A percentile compares a stretch with the other conserved stretches of the same genome.
phyloP scores from a whole-genome alignment of 2,888 invertebrate species.

The Trissoscelio sp. region DNA sequence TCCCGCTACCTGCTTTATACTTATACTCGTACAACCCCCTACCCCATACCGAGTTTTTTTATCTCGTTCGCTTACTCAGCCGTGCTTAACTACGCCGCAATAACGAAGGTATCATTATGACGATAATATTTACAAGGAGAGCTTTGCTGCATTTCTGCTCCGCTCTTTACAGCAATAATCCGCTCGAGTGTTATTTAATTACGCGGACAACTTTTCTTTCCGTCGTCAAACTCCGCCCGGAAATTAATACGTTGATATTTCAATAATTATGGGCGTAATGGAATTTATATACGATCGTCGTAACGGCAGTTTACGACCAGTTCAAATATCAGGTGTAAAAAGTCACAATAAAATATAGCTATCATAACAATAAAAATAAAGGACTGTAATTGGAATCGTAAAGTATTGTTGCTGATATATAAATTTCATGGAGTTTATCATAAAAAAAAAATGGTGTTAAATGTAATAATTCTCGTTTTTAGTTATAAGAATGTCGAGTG shows the following conservation, averaged over 20 bases:
- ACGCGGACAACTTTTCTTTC: neutral
- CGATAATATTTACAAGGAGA: constrained; percentile 33
- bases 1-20: constrained; percentile 38
- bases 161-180: constrained; percentile 2
- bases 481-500: neutral
- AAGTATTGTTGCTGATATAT: constrained; percentile 42
- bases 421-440: constrained; percentile 24
- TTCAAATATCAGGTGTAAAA: constrained; percentile 32
- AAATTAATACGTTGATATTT: constrained; percentile 22
- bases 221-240: neutral
- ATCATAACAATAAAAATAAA: constrained; percentile 53
- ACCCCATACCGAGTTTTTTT: constrained; percentile 35
- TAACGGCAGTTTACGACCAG: constrained; percentile 23
- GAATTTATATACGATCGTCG: constrained; percentile 23
- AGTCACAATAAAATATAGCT: constrained; percentile 33
- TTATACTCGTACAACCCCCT: constrained; percentile 12
- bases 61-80: constrained; percentile 41
- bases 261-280: constrained; percentile 21
- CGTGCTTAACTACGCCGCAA: constrained; percentile 39
- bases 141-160: neutral
- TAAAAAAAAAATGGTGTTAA: constrained; percentile 31
- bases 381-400: constrained; percentile 50
- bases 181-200: constrained; percentile 4
- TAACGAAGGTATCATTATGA: constrained; percentile 28
- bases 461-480: constrained; percentile 15